Conservation (phyloP, 64 coral and sea anemone species). For the Exaiptasia diaphana region DNA sequence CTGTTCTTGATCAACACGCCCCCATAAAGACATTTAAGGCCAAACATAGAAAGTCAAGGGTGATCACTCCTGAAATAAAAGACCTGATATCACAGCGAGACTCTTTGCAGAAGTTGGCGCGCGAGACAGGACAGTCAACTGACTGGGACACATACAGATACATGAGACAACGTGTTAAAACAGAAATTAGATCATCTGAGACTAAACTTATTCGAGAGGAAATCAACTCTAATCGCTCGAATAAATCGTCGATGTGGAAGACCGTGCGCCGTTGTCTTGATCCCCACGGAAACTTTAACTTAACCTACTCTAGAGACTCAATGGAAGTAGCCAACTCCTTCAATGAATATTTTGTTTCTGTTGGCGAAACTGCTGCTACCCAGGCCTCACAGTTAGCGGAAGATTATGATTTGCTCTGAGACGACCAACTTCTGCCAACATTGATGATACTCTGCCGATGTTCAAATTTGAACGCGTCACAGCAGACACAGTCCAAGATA, state of each 20-base stretch:
- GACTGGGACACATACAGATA: conserved; percentile 1
- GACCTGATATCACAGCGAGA: conserved; percentile 5
- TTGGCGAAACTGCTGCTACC: not conserved
- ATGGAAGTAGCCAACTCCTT: conserved; percentile 14
- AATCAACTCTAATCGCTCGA: not conserved
- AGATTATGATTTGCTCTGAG: not conserved
- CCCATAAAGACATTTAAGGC: conserved; percentile 3
- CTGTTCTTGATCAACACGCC: not conserved
- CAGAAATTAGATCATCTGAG: not conserved
- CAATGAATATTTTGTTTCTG: conserved; percentile 15
- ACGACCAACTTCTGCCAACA: not conserved
- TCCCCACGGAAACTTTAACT: conserved; percentile 7
- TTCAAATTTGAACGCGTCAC: not conserved
- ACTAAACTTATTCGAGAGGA: not conserved
- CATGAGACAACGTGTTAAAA: not conserved
- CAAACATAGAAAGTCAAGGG: conserved; percentile 6
- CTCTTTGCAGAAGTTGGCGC: conserved; percentile 6
- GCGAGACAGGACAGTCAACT: not conserved
- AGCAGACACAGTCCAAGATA: not conserved
- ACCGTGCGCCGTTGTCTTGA: conserved; percentile 15
- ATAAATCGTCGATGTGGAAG: conserved; percentile 40
- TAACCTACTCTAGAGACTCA: conserved; percentile 15
- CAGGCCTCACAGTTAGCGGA: conserved; percentile 8
- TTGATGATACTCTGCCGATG: not conserved
- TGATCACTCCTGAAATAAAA: conserved; percentile 13